Evolutionary conservation across 2,797 vertebrate species (phyloP), one percentile per base, ranked within the genome.

Genomic region (Silurus aristotelis): DNA sequence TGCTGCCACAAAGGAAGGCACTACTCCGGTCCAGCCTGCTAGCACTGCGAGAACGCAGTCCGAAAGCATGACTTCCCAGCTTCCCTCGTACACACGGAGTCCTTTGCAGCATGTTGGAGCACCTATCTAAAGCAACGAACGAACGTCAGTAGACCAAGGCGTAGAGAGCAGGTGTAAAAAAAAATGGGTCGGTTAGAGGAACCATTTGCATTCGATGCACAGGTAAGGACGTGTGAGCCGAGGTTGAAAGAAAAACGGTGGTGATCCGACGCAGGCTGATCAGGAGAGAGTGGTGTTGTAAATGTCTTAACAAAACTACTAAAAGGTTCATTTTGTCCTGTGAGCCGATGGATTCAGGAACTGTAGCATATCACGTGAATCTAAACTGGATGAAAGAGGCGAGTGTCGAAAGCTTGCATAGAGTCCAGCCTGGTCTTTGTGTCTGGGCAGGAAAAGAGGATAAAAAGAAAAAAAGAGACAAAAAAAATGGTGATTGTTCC

Each of bases 401-500:
- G 85, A 89, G 84, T 77, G 82, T 85, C 80, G 77, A 90, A 75
- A 86, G 83, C 88, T 90, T 90, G 91, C 91, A 92, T 91, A 91
- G 90, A 88, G 86, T 89, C 86, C 90, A 85, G 83, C 84, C 71
- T 52, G 80, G 73, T 58, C 84, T 67, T 56, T 83, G 70, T 83
- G 81, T 85, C 58, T 31, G 58, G 82, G 67, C 56, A 38, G 55
- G 19, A 43, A 64, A 81, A 38, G 72, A 81, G 72, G 48, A 52
- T 7, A 52, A 52, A 52, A 52, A 52, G 48, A 10, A 83, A 10
- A 83, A 84, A 55, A 64, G 52, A 66, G 56, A 72, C 61, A 71
- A 73, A 52, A 52, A 82, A 25, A 70, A 83, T 17, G 13, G 77
- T 43, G 31, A 38, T 60, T 71, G 27, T 77, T 82, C 43, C 38